Base-by-base conservation (phyloP, 2,797 vertebrate genomes). In the Nannoperca obscura region DNA sequence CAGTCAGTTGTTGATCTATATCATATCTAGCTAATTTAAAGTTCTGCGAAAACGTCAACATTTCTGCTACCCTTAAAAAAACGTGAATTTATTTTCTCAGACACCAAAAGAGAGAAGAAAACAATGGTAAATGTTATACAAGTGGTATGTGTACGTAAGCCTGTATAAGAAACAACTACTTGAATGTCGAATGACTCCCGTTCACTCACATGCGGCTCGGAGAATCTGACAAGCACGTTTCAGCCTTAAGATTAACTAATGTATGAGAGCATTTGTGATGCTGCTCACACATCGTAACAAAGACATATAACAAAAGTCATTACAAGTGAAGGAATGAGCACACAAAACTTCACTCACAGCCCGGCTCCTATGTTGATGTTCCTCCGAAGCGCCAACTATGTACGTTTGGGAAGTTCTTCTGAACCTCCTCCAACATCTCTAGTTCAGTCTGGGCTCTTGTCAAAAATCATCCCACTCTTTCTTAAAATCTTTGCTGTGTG, bases 341-440 rank as follows among this genome's bases (percentile, higher is more conserved):
- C 71, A 54, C 14, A 42, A 69, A 71, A 30, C 32, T 49, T 60
- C 20, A 10, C 71, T 50, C 36, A 47, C 50, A 52, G 58, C 47
- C 66, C 61, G 52, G 22, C 67, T 62, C 22, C 47, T 34, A 7
- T 32, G 57, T 13, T 61, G 69, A 81, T 40, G 76, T 78, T 79
- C 71, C 65, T 81, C 47, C 7, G 14, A 70, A 72, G 53, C 36
- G 9, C 49, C n/a, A 74, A 40, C 75, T 53, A 60, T n/a, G 27
- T 30, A 67, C 58, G 40, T 71, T 62, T 42, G 57, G 58, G 73
- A 71, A 68, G 53, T 75, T 68, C 53, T 9, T 81, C 59, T 66
- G 78, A 88, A 77, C 63, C 59, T 81, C 62, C 36, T 79, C 77
- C 77, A 80, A 68, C 71, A 76, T 76, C 77, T 61, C 46, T 27